Evolutionary conservation across 1,140 invertebrate genomes (phyloP).

Genomic region (Wiebesia pumilae): DNA sequence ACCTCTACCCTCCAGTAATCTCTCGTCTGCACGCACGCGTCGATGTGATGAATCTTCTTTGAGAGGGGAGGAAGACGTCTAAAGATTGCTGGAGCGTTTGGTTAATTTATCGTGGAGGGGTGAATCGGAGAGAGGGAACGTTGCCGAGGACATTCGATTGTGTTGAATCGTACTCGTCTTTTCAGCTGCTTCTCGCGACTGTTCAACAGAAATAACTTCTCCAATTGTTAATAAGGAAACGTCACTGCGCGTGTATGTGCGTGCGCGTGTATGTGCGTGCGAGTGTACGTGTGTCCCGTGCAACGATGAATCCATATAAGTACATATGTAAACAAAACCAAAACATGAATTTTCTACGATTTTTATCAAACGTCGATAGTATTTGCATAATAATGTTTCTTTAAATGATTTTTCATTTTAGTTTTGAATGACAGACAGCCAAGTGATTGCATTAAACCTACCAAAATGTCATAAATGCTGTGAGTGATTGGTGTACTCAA

Average conservation of each 20-base stretch:
- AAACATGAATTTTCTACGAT: not conserved
- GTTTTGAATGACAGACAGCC: not conserved
- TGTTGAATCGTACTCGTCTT: too few species aligned
- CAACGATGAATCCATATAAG: not conserved
- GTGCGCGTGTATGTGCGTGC: not conserved
- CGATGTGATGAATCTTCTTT: not conserved
- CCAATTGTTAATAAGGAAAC: not conserved
- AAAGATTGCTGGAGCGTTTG: not conserved
- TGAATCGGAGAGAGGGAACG: not conserved
- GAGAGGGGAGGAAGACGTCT: not conserved
- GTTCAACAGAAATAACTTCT: not conserved
- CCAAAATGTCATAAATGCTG: not conserved
- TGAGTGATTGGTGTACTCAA: not conserved
- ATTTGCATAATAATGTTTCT: not conserved
- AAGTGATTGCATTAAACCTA: not conserved
- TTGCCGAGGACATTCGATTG: not conserved
- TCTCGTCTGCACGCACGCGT: not conserved
- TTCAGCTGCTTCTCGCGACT: too few species aligned
- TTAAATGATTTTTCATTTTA: not conserved
- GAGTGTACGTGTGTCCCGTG: not conserved
- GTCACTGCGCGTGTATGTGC: not conserved
- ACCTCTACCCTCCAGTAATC: not conserved
- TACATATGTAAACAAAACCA: constrained; percentile 38
- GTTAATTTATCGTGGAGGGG: not conserved
- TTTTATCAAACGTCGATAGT: not conserved